These are phyloP conservation scores for Spinus olivaceus DNA, from an alignment of 2,797 vertebrate genomes.

Conservation along the genomic window DNA sequence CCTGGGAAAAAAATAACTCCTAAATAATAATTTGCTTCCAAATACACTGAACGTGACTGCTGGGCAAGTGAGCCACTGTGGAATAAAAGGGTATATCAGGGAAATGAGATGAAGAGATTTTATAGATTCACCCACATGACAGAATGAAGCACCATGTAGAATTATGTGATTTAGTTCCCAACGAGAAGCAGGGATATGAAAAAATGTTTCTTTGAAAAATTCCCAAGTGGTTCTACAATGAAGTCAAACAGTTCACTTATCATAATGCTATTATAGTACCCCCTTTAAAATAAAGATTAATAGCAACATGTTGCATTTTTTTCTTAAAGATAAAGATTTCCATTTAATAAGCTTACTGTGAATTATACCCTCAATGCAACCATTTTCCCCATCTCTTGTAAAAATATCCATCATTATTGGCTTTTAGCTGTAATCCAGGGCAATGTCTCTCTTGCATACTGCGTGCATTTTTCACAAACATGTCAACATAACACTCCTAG, in stretches of 20 bases:
- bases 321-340: neutral
- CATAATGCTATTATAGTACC: neutral
- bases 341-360: neutral
- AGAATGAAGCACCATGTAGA: neutral
- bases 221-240: neutral
- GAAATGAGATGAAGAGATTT: neutral
- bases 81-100: neutral
- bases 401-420: conserved; percentile 11
- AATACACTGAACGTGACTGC: neutral
- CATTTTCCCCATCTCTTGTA: neutral
- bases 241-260: conserved; percentile 16
- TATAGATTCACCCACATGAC: neutral
- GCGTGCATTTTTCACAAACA: conserved; percentile 39
- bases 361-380: conserved; percentile 24
- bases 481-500: conserved; percentile 34
- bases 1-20: neutral
- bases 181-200: neutral
- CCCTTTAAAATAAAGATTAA: conserved; percentile 28
- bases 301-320: neutral
- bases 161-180: neutral
- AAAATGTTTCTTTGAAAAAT: conserved; percentile 21
- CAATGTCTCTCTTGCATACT: neutral
- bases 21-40: neutral
- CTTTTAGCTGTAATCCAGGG: conserved; percentile 2
- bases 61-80: neutral